These are phyloP conservation scores for Suillia variegata DNA, from an alignment of 2,888 invertebrate species.

Conservation along the genomic window DNA sequence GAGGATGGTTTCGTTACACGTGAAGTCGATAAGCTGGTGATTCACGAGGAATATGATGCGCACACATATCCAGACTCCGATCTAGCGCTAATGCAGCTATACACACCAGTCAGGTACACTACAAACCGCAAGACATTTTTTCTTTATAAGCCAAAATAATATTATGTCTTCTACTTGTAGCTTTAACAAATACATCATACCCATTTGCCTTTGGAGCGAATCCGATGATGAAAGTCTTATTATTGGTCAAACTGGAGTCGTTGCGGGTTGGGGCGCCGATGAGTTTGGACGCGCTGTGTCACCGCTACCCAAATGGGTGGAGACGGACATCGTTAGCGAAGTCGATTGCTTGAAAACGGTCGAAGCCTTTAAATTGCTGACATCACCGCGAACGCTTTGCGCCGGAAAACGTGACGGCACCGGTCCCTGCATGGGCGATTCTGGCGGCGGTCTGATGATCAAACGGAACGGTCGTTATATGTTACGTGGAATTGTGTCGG, in stretches of 20 bases:
- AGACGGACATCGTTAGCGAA: conserved; percentile 63
- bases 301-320: conserved; percentile 59
- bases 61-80: conserved; percentile 60
- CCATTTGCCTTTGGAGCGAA: conserved; percentile 54
- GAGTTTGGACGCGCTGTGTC: conserved; percentile 48
- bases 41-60: conserved; percentile 60
- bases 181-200: conserved; percentile 39
- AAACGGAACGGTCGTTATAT: conserved; percentile 58
- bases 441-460: conserved; percentile 67
- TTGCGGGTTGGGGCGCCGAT: conserved; percentile 65
- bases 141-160: no score
- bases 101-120: conserved; percentile 43
- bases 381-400: conserved; percentile 51
- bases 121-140: no score
- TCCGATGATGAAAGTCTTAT: conserved; percentile 44
- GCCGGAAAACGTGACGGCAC: conserved; percentile 53
- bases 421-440: conserved; percentile 64
- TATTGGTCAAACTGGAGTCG: conserved; percentile 59
- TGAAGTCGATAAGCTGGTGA: conserved; percentile 39
- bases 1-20: conserved; percentile 37
- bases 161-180: conserved; percentile 20
- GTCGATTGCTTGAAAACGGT: conserved; percentile 62
- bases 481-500: conserved; percentile 63
- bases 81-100: conserved; percentile 61
- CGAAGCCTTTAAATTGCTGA: conserved; percentile 30